Base-by-base conservation (phyloP, 2,797 vertebrate species). In the Premnoplex brunnescens region DNA sequence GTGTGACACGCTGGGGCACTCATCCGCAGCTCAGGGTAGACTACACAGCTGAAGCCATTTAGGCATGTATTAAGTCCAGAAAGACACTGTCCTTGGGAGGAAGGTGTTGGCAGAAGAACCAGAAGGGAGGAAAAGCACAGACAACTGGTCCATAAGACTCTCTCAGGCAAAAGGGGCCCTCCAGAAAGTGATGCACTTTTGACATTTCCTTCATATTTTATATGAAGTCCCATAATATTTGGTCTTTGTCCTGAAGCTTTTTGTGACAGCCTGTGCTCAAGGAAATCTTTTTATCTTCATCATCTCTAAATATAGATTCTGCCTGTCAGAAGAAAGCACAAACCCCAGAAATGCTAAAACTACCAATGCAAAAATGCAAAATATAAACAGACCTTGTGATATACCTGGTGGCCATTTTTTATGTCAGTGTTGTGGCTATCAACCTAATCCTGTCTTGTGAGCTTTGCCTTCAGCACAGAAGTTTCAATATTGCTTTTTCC, bases 161-260 rank as follows among this genome's bases (percentile, higher is more conserved):
- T 48, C 36, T 87, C 32, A 44, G 41, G 58, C 49, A 79, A 41
- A 26, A 73, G 8, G 3, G 3, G 2, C n/a, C 26, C 36, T 94
- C 54, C 83, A 88, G 66, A 78, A 94, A 64, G 12, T 60, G 22
- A 66, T 51, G 32, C 17, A 39, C 12, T 54, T 87, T 72, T 83
- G 79, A 46, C 14, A 55, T 84, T 93, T 86, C 16, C 36, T 78
- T 93, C 58, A 34, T 39, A 64, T 72, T 91, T 93, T 58, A 28
- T 72, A 44, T 46, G 39, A 64, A 69, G 46, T 68, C 24, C 4
- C 9, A 41, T 85, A 80, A 37, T 62, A 81, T 78, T 63, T 91
- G 9, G 3, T 73, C 36, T 84, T 90, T 56, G 32, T 44, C n/a
- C 32, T 41, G n/a, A 84, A 59, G 64, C n/a, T 51, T 89, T 58